Conservation (phyloP, 2,797 vertebrate genomes). For the Ptychobarbus kaznakovi region DNA sequence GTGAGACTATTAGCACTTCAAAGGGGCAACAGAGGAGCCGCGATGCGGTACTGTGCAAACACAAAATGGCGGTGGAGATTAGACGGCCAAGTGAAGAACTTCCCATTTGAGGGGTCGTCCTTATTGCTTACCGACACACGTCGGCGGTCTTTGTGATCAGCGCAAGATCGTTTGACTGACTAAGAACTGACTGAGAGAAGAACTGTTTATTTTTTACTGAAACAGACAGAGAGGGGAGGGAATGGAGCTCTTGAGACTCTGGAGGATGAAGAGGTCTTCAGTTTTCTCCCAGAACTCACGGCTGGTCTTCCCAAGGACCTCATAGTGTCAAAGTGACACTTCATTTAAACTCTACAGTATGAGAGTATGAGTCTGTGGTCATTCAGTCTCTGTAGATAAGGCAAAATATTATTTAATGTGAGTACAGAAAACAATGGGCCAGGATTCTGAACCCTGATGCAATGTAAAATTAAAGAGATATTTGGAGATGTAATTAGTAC, state of each 20-base stretch:
- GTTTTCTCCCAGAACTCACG: slow-evolving; percentile 40
- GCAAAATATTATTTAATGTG: background rate
- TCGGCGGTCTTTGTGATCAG: slow-evolving; percentile 3
- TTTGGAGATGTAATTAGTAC: background rate
- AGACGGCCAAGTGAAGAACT: slow-evolving; percentile 42
- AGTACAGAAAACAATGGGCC: background rate
- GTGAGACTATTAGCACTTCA: slow-evolving; percentile 61
- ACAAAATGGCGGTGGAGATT: slow-evolving; percentile 48
- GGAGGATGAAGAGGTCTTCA: slow-evolving; percentile 21
- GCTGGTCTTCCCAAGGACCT: slow-evolving; percentile 35
- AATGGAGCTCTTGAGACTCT: background rate
- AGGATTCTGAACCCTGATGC: background rate
- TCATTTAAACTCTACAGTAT: slow-evolving; percentile 33
- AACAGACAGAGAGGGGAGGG: background rate
- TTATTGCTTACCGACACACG: slow-evolving; percentile 50
- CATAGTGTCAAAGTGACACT: slow-evolving; percentile 34
- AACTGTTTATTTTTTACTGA: background rate
- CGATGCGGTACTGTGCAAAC: slow-evolving; percentile 47
- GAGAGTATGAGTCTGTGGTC: slow-evolving; percentile 35
- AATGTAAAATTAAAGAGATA: background rate
- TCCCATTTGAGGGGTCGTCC: background rate
- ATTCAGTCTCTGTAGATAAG: background rate
- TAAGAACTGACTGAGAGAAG: background rate
- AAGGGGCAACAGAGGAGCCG: slow-evolving; percentile 37
- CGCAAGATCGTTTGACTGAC: background rate